phyloP scores from a whole-genome alignment of 2,797 vertebrate genomes.

The Eurystomus glaucurus region DNA sequence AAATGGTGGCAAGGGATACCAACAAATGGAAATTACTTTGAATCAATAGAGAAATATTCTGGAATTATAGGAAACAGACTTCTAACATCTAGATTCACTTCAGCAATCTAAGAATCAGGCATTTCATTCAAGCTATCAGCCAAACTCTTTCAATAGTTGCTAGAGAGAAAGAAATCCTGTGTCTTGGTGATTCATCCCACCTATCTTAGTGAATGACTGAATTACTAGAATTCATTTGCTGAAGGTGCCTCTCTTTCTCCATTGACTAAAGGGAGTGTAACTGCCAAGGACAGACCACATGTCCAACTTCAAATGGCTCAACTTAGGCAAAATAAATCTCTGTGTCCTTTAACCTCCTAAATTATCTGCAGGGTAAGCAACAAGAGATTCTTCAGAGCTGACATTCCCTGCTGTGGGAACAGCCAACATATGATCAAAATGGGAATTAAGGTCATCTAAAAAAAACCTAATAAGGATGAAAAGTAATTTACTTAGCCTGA shows the following conservation, averaged over 20 bases:
- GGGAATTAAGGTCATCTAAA: background rate
- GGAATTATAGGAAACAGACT: background rate
- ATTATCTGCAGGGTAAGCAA: background rate
- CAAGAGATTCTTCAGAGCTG: background rate
- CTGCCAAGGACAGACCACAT: background rate
- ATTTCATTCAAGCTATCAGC: background rate
- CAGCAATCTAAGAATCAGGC: background rate
- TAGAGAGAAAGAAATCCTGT: background rate
- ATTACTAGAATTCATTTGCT: background rate
- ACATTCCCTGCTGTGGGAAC: background rate
- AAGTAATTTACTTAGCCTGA: background rate
- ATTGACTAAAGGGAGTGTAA: background rate
- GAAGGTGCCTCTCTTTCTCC: background rate
- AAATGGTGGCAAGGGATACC: accelerated
- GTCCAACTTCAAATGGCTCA: background rate
- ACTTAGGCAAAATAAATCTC: background rate
- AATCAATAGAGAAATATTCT: background rate
- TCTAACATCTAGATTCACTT: background rate
- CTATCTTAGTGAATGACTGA: background rate
- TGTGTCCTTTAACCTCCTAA: background rate
- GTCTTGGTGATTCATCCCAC: background rate
- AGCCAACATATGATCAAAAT: background rate
- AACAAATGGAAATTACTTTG: background rate
- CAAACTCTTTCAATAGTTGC: background rate
- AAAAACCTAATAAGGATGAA: background rate